A percentile compares a stretch with the other conserved stretches of the same genome.
These are phyloP conservation scores for Pseudomyrmex flavicornis DNA, from an alignment of 1,140 invertebrate species.

Conservation along the genomic window DNA sequence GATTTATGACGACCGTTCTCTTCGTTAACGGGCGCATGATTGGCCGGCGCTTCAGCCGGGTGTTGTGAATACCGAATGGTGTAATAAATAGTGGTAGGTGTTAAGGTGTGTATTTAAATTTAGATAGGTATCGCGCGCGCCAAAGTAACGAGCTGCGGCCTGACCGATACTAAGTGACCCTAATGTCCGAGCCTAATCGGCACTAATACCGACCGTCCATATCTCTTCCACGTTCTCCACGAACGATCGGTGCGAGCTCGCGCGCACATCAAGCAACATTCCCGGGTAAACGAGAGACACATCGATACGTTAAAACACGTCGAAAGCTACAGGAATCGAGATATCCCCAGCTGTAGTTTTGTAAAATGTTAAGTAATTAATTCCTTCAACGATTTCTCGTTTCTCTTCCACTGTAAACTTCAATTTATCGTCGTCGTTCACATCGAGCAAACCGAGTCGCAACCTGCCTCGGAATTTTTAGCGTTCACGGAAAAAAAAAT, in stretches of 20 bases:
- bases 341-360: conserved; percentile 1
- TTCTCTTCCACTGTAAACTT: conserved; percentile 13
- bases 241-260: neutral
- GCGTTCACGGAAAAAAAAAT: too few species aligned
- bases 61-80: conserved; percentile 28
- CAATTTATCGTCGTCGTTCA: conserved; percentile 11
- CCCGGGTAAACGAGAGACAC: neutral
- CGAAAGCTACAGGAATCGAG: neutral
- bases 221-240: conserved; percentile 11
- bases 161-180: conserved; percentile 60
- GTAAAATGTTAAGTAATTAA: conserved; percentile 41
- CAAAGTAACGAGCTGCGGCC: conserved; percentile 39
- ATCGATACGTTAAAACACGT: conserved; percentile 15
- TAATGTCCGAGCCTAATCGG: conserved; percentile 70
- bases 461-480: conserved; percentile 8
- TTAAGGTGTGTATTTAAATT: conserved; percentile 71
- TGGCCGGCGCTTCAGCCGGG: conserved; percentile 26
- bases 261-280: neutral
- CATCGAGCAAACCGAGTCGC: neutral
- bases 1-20: conserved; percentile 57
- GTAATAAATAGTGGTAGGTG: conserved; percentile 65
- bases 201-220: conserved; percentile 59
- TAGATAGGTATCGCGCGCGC: conserved; percentile 48
- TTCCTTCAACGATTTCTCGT: conserved; percentile 10
- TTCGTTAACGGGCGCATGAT: conserved; percentile 63